A percentile compares a stretch with the other conserved stretches of the same genome.
Conservation (phyloP, 2,797 vertebrate species). For the Bradypus variegatus region DNA sequence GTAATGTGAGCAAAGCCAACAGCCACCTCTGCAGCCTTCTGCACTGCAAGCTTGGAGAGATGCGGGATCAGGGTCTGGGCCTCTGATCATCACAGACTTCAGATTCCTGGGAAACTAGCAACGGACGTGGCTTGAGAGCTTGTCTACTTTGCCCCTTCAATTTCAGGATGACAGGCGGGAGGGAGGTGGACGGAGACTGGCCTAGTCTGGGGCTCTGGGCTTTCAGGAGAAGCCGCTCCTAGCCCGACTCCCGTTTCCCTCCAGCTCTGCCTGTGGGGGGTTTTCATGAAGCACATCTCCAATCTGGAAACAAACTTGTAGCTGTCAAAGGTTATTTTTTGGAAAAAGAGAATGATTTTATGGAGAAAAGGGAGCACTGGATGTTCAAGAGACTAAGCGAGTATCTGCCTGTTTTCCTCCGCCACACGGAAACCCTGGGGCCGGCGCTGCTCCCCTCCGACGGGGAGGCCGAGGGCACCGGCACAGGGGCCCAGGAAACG, state of each 20-base stretch:
- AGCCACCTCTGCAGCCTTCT: neutral
- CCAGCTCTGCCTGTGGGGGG: neutral
- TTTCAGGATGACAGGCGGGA: neutral
- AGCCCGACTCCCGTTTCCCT: neutral
- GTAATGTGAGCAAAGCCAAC: neutral
- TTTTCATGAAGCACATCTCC: neutral
- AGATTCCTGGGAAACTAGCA: neutral
- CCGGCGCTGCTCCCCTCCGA: neutral
- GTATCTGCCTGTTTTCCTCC: neutral
- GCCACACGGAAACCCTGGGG: neutral
- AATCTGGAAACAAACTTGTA: neutral
- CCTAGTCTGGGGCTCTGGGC: neutral
- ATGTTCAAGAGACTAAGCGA: neutral
- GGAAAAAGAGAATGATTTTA: neutral
- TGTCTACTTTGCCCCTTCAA: neutral
- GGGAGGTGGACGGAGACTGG: neutral
- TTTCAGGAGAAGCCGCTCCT: neutral
- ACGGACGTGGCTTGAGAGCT: neutral
- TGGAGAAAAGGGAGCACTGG: neutral
- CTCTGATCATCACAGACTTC: neutral
- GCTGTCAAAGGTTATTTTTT: neutral
- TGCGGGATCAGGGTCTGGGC: neutral
- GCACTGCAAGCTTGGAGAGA: neutral
- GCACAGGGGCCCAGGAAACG: too few relatives aligned
- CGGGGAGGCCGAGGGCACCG: too few relatives aligned